These are phyloP conservation scores for Corythaeola cristata DNA, from an alignment of 2,113 vertebrate species.

Conservation along the genomic window DNA sequence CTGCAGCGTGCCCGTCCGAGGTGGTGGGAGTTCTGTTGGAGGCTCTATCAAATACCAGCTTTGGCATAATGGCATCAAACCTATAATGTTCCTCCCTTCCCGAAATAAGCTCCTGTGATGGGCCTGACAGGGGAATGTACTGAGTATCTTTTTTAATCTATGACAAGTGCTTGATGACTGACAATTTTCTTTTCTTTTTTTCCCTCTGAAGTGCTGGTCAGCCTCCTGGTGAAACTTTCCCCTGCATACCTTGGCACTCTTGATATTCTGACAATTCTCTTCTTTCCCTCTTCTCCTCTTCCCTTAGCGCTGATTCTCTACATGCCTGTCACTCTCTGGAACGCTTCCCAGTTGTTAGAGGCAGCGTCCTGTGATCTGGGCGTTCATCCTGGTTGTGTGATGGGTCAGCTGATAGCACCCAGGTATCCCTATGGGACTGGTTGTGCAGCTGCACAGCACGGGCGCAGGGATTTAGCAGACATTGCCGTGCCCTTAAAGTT, in stretches of 20 bases:
- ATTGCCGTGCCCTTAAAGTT: neutral
- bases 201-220: neutral
- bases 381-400: neutral
- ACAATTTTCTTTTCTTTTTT: neutral
- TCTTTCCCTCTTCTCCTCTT: neutral
- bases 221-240: neutral
- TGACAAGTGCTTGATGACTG: constrained; percentile 25
- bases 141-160: neutral
- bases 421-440: neutral
- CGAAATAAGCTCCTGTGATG: constrained; percentile 31
- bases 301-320: neutral
- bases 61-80: constrained; percentile 31
- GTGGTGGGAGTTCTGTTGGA: constrained; percentile 38
- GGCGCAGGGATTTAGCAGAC: neutral
- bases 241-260: neutral
- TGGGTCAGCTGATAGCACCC: neutral
- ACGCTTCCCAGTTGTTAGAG: no score
- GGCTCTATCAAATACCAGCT: constrained; percentile 34
- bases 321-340: accelerated
- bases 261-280: neutral
- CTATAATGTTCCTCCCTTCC: constrained; percentile 19
- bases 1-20: neutral
- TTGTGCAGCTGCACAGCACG: neutral
- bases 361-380: neutral
- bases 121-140: neutral